Conservation (phyloP, 2,797 vertebrate species). For the Enteromius anoplus region DNA sequence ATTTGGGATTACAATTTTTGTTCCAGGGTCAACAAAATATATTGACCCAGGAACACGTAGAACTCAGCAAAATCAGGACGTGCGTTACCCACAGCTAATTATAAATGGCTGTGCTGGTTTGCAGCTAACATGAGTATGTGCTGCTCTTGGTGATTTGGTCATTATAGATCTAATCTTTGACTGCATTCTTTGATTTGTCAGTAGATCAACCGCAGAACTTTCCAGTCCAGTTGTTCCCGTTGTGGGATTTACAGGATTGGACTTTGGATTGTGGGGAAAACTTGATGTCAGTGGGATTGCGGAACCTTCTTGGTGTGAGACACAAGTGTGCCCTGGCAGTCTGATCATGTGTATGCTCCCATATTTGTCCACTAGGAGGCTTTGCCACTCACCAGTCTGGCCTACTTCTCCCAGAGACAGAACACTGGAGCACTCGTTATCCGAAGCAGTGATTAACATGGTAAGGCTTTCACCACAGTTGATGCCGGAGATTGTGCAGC, state of each 20-base stretch:
- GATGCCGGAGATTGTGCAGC: slow-evolving; percentile 72
- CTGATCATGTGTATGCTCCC: not conserved
- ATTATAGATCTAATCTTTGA: not conserved
- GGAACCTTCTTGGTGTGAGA: not conserved
- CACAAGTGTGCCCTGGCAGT: not conserved
- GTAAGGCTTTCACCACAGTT: slow-evolving; percentile 77
- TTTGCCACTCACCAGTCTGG: slow-evolving; percentile 71
- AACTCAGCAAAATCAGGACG: no score
- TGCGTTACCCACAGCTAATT: not conserved
- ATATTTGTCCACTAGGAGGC: not conserved
- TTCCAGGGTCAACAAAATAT: no score
- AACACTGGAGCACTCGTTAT: slow-evolving; percentile 74
- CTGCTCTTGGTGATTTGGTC: not conserved
- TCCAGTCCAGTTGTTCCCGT: not conserved
- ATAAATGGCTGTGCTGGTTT: not conserved
- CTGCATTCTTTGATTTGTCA: no score
- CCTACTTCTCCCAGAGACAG: slow-evolving; percentile 65
- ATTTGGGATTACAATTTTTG: no score
- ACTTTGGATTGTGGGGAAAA: not conserved
- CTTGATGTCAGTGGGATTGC: not conserved
- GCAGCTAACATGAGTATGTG: not conserved
- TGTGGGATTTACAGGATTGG: not conserved
- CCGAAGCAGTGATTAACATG: slow-evolving; percentile 72
- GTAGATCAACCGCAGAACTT: not conserved
- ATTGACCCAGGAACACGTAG: no score